Evolutionary conservation across 2,888 invertebrate genomes (phyloP).

Genomic region (Phortica okadai): DNA sequence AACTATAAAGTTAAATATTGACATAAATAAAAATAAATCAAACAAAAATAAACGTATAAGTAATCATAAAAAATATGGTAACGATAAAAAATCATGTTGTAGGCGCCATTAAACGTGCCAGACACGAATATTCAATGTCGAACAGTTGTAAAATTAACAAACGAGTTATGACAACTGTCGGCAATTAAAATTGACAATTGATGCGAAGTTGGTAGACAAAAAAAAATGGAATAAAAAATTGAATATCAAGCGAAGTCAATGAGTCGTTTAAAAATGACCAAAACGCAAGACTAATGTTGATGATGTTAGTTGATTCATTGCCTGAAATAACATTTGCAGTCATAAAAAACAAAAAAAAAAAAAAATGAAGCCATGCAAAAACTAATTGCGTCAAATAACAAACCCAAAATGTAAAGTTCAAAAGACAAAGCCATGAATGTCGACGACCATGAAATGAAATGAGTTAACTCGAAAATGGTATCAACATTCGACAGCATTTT

Average conservation of each 20-base stretch:
- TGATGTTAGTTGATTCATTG: neutral
- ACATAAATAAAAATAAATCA: too few species aligned
- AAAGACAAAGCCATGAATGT: neutral
- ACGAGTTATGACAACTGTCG: conserved; percentile 65
- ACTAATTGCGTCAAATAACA: conserved; percentile 25
- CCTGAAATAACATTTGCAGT: neutral
- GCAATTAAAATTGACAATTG: conserved; percentile 69
- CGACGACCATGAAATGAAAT: conserved; percentile 12
- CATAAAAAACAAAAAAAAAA: neutral
- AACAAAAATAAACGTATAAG: neutral
- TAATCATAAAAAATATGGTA: conserved; percentile 25
- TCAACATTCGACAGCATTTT: neutral
- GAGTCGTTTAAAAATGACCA: conserved; percentile 1
- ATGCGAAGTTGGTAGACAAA: conserved; percentile 49
- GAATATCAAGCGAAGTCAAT: conserved; percentile 10
- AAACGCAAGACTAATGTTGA: neutral
- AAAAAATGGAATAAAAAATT: conserved; percentile 5
- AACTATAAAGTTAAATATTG: too few species aligned
- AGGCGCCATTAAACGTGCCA: conserved; percentile 52
- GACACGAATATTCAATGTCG: conserved; percentile 3
- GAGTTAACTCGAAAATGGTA: neutral
- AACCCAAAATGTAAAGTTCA: neutral
- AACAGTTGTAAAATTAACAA: conserved; percentile 47
- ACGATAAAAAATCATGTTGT: conserved; percentile 53
- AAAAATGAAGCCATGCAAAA: neutral